Evolutionary conservation across 2,888 invertebrate species (phyloP), one percentile per base, ranked within the genome.

Genomic region (Lithophane semibrunnea): DNA sequence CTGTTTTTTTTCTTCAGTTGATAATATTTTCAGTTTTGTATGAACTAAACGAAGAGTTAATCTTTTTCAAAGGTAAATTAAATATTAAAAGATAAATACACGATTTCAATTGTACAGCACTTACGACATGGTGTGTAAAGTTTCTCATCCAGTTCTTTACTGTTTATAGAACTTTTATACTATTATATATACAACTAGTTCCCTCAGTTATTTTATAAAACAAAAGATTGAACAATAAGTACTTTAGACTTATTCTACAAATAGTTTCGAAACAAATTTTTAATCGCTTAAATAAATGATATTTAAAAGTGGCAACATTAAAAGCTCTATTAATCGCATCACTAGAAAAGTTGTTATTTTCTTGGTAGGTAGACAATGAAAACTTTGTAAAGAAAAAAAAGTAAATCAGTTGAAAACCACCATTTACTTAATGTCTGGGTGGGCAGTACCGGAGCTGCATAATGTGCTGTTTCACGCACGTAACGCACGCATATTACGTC

Each of bases 401-500:
- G n/a, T 52, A 65, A 24, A 47, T 7, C 47, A 47, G 18, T 24
- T 12, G 47, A 24, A 24, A 24, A 47, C 65, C 37, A 3, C 49
- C n/a, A 52, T 72, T 24, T 42, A 18, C 18, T 49, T 37, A 13
- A 37, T 4, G 37, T 64, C 37, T 44, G 24, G 24, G 21, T 77
- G 52, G 60, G 58, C n/a, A 49, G 68, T 58, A 65, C 21, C 2
- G 61, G 7, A 47, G 47, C 69, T 58, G 60, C 67, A 70, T 72
- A 65, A 73, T 67, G 18, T 47, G 21, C 68, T 61, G 49, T 56
- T 24, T 13, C 64, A 68, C 12, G 56, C 29, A 71, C 29, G 44
- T 44, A 74, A 73, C 71, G 56, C 71, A 74, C 71, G 71, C 64
- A 60, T 56, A 77, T 82, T 68, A 68, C 75, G 49, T 74, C 71